phyloP scores from a whole-genome alignment of 2,888 invertebrate species.

The Dinocampus coccinellae region DNA sequence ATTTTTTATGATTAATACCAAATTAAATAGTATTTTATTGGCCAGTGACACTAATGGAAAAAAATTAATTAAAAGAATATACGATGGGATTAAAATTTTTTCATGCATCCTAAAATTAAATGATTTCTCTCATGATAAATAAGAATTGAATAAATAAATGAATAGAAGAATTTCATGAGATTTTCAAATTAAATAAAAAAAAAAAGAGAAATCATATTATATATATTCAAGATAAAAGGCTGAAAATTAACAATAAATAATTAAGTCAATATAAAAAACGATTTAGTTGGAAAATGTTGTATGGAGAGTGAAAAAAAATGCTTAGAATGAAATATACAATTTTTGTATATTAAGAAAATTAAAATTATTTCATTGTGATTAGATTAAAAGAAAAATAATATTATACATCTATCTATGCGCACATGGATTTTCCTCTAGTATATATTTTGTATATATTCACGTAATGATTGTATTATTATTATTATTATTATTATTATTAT shows the following conservation, averaged over 20 bases:
- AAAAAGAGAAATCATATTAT: too few relatives aligned
- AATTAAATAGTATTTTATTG: background rate
- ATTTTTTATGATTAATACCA: conserved; percentile 22
- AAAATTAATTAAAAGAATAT: background rate
- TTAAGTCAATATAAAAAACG: conserved; percentile 41
- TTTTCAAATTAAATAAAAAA: background rate
- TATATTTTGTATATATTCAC: background rate
- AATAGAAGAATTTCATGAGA: too few relatives aligned
- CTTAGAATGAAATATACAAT: background rate
- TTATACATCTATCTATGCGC: conserved; percentile 4
- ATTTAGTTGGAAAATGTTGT: background rate
- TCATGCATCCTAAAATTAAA: background rate
- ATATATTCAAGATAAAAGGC: conserved; percentile 12
- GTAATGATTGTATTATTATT: background rate
- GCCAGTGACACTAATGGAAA: background rate
- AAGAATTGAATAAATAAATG: too few relatives aligned
- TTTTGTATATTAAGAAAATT: background rate
- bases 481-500: background rate
- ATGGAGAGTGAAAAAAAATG: too few relatives aligned
- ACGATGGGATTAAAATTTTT: background rate
- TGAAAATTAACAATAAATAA: conserved; percentile 34
- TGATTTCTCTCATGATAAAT: background rate
- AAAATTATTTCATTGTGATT: background rate
- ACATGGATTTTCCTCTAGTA: background rate
- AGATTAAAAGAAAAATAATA: background rate